These are phyloP conservation scores for Phortica variegata DNA, from an alignment of 1,140 invertebrate species.

Conservation along the genomic window DNA sequence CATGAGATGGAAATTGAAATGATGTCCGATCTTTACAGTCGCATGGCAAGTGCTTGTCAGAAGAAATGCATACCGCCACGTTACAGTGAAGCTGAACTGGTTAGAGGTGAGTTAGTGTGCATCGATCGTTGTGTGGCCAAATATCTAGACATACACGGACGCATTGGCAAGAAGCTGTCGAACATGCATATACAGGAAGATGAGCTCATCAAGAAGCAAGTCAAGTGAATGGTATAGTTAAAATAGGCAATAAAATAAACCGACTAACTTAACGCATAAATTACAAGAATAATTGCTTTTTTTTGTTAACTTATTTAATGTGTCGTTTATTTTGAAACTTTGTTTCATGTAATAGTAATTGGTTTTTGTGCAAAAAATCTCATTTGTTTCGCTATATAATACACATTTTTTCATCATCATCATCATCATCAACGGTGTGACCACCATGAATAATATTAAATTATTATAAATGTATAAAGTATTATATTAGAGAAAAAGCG, in stretches of 20 bases:
- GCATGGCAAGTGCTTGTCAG: constrained; percentile 87
- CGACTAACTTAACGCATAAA: too few species aligned
- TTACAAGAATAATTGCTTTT: too few species aligned
- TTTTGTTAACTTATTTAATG: too few species aligned
- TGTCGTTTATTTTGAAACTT: constrained; percentile 1
- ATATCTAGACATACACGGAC: constrained; percentile 92
- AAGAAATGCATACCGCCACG: constrained; percentile 92
- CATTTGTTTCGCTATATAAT: too few species aligned
- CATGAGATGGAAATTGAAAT: constrained; percentile 95
- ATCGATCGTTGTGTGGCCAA: constrained; percentile 96
- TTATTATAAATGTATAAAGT: too few species aligned
- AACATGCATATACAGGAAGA: constrained; percentile 86
- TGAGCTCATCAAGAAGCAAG: constrained; percentile 70
- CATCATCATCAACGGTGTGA: too few species aligned
- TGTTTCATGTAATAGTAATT: constrained; percentile 1
- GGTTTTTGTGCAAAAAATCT: constrained; percentile 1
- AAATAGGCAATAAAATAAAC: too few species aligned
- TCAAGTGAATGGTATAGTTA: too few species aligned
- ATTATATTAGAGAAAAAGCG: too few species aligned
- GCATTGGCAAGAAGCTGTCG: constrained; percentile 91
- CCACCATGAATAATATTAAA: too few species aligned
- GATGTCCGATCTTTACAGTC: constrained; percentile 97
- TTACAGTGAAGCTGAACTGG: constrained; percentile 86
- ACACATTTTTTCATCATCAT: too few species aligned
- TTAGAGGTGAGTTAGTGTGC: constrained; percentile 93